Evolutionary conservation across 2,113 vertebrate species (phyloP).

Genomic region (Seriola quinqueradiata): DNA sequence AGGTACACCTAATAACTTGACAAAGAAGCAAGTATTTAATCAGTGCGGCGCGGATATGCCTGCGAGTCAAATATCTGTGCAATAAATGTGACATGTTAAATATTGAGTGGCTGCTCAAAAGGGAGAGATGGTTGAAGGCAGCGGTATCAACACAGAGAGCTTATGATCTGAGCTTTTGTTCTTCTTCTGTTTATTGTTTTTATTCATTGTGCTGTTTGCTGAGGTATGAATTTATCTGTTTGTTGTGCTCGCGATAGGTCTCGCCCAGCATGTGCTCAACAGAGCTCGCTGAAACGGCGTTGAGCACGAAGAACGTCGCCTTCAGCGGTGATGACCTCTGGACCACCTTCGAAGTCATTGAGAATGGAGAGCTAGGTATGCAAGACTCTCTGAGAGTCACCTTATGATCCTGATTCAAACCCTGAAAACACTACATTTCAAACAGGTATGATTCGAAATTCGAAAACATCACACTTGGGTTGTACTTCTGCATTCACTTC

Average conservation of each 20-base stretch:
- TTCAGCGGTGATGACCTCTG: slow-evolving; percentile 85
- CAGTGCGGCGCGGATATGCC: background rate
- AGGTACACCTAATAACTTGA: slow-evolving; percentile 22
- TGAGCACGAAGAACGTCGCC: slow-evolving; percentile 89
- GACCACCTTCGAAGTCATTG: slow-evolving; percentile 95
- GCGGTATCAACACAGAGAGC: background rate
- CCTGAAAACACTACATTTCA: background rate
- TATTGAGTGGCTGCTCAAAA: slow-evolving; percentile 15
- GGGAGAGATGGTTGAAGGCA: slow-evolving; percentile 15
- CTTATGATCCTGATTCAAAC: background rate
- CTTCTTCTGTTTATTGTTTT: background rate
- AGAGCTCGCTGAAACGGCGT: slow-evolving; percentile 88
- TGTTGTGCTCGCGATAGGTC: slow-evolving; percentile 80
- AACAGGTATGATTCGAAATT: no score
- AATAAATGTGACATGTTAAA: slow-evolving; percentile 22
- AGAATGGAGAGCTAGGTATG: slow-evolving; percentile 96
- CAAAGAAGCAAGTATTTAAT: slow-evolving; percentile 31
- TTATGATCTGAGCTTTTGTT: slow-evolving; percentile 9
- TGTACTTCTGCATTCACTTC: background rate
- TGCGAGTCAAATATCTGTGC: background rate
- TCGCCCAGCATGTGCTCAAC: slow-evolving; percentile 91
- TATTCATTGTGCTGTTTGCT: background rate
- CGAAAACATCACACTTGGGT: background rate
- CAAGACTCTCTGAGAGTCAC: background rate
- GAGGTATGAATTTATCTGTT: background rate